Base-by-base conservation (phyloP, 2,797 vertebrate genomes). In the Leptatherina wallacei region DNA sequence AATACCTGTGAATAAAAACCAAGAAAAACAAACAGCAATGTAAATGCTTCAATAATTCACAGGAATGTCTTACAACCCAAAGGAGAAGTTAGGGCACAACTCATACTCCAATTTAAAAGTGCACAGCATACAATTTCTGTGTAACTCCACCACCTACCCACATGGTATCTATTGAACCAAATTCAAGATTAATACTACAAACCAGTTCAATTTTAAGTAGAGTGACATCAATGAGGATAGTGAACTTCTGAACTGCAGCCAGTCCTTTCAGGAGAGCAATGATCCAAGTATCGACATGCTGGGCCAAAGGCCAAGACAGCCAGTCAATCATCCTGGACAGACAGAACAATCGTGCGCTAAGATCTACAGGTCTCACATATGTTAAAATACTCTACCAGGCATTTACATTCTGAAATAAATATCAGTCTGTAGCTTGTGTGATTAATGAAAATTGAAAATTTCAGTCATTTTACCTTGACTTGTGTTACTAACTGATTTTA, bases 211-310 rank as follows among this genome's bases (percentile, higher is more conserved):
- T 99, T 93, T 99, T 99, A 30, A 99, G 96, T 85, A 98, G 91
- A 78, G 98, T 99, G 83, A 99, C 98, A 81, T 99, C 97, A 75
- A 99, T 99, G 85, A 99, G 97, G 88, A 99, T 99, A 42, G 98
- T 99, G 90, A 99, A 99, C 92, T 99, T 99, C 94, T 99, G 97
- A 81, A 98, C 98, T 56, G 97, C 96, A 16, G 98, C 97, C 87
- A 99, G 93, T 64, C 98, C 98, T 91, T 98, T 99, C 60, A 99
- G 91, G 42, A 99, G 93, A 62, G 98, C 97, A 64, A 98, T 97
- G 86, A 99, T 96, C 98, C 98, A 99, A 0, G 96, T 99, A 70
- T 99, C 98, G 69, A 99, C 96, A n/a, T 99, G 96, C 78, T 98
- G 96, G 77, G 98, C 98, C 88, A 99, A 85, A 35, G 98, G 98